Evolutionary conservation across 2,113 vertebrate species (phyloP), one percentile per base, ranked within the genome.

Genomic region (Lepidothrix coronata): DNA sequence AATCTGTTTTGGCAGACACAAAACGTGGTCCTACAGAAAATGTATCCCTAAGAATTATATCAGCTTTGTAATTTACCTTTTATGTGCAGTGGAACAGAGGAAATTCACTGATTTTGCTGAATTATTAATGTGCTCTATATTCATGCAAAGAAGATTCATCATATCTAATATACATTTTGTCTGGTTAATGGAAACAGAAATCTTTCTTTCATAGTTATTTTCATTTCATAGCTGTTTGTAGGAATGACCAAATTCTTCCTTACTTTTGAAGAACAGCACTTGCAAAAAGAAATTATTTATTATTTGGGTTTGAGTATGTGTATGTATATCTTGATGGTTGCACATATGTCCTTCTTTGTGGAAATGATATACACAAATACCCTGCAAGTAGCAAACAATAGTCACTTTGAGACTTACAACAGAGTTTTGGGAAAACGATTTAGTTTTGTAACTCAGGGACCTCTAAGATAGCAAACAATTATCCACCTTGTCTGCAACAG

Each of bases 381-480:
- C 2, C 20, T 68, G 8, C 25, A 93, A 89, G 21, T 46, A 51
- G 23, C 52, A 43, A 94, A 86, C 46, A 90, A 19, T 55, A 41
- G 74, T 90, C 8, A 86, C 88, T 97, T 91, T 70, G 59, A 95
- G 93, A 84, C 43, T 75, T 88, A 82, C 4, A n/a, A 12, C 28
- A 84, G 65, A 31, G 63, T 85, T 95, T 94, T 27, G 8, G 14
- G 15, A 28, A 94, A 85, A 86, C 43, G 12, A n/a, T 37, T 62
- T 80, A 35, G 6, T 52, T 95, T 65, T 95, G 18, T 88, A 94
- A 94, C 52, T 91, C 51, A 83, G 84, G 85, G 33, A 71, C n/a
- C 55, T 91, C 65, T 89, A 91, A 95, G 97, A 93, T 21, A 92
- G 65, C 55, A 94, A 97, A 94, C 65, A 97, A 89, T 97, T 95